These are phyloP conservation scores for Podarcis siculus DNA, from an alignment of 2,797 vertebrate genomes.

Conservation along the genomic window DNA sequence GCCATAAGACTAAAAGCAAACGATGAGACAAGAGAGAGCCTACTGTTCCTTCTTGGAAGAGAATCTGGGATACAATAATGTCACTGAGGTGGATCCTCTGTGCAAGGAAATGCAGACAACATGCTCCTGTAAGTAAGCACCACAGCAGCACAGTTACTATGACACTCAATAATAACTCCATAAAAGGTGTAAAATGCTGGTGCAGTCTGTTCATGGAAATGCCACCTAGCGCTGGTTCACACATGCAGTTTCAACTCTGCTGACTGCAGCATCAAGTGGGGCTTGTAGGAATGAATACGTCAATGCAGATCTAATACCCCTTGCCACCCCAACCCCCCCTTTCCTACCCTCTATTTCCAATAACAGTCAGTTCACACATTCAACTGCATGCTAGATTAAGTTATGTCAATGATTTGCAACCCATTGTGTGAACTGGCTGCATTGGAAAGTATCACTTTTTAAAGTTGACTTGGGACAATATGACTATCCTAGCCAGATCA, in stretches of 20 bases:
- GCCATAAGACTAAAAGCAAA: too few species aligned
- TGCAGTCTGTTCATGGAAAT: background rate
- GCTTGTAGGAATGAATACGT: background rate
- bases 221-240: background rate
- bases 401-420: background rate
- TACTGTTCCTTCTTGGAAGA: background rate
- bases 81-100: too few species aligned
- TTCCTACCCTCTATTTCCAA: background rate
- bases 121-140: background rate
- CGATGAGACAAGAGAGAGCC: background rate
- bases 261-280: background rate
- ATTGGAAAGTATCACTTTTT: background rate
- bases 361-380: too few species aligned
- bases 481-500: background rate
- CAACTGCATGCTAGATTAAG: background rate
- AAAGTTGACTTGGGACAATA: background rate
- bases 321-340: background rate
- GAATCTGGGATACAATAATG: background rate
- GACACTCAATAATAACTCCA: background rate
- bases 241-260: background rate
- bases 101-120: background rate
- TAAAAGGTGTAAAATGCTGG: background rate
- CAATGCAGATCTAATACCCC: too few species aligned
- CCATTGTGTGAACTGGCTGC: background rate
- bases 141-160: too few species aligned